Evolutionary conservation across 2,888 invertebrate genomes (phyloP).

Genomic region (Epirrhoe tristata): DNA sequence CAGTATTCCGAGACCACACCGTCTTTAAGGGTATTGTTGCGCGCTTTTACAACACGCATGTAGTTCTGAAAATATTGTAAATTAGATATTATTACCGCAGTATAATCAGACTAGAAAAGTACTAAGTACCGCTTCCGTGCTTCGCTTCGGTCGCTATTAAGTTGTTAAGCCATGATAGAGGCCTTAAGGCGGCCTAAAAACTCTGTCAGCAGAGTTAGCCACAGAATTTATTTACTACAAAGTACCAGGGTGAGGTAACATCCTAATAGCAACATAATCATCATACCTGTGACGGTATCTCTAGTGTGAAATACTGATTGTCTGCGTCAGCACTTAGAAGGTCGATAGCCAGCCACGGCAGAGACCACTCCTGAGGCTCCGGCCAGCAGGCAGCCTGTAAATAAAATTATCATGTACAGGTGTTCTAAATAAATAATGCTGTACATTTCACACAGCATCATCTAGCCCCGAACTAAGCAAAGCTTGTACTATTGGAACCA

Average conservation of each 20-base stretch:
- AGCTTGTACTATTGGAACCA: too few species aligned
- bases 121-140: too few species aligned
- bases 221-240: too few species aligned
- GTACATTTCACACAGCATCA: too few species aligned
- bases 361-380: constrained; percentile 70
- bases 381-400: constrained; percentile 78
- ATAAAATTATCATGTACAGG: not conserved
- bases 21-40: constrained; percentile 61
- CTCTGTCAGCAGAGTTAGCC: too few species aligned
- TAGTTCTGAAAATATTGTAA: constrained; percentile 70
- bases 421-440: not conserved
- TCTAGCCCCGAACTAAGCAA: too few species aligned
- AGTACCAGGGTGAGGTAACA: too few species aligned
- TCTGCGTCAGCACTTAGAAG: constrained; percentile 66
- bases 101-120: too few species aligned
- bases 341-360: constrained; percentile 72
- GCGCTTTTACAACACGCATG: constrained; percentile 73
- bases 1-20: constrained; percentile 72
- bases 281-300: constrained; percentile 75
- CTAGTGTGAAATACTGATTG: constrained; percentile 73
- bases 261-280: not conserved
- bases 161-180: too few species aligned
- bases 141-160: too few species aligned
- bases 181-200: too few species aligned
- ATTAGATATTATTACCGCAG: not conserved